Evolutionary conservation across 2,888 invertebrate genomes (phyloP), one percentile per base, ranked within the genome.

Genomic region (Cynaeus angustus): DNA sequence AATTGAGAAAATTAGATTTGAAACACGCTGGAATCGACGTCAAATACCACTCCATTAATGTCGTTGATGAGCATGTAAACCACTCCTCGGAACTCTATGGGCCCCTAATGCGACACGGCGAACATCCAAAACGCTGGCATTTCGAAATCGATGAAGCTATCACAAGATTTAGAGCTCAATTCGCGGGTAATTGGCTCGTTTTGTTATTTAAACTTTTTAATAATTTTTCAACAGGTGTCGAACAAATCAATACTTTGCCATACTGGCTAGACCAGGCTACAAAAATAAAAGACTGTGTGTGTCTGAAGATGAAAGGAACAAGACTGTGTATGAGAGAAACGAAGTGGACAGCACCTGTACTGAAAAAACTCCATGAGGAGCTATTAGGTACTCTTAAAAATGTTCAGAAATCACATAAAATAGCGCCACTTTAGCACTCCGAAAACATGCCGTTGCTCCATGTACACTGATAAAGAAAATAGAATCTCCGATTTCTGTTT

Each of bases 11-110:
- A 72, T 77, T 90, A 6, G 82, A 85, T 41, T 78, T 79, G 1
- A 84, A 84, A 59, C 83, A 86, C 69, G 76, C 82, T 0, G 85
- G 86, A 1, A 65, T 84, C 0, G 77, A 80, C 0, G 80, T 80
- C 21, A 86, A 83, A 68, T 69, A 66, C 41, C 80, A 82, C 7
- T 83, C 84, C 50, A 81, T 84, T 12, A 86, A 87, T 71, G 85
- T 88, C 0, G 83, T 87, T 13, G 83, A 86, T 0, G 87, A 88
- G 0, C 86, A 90, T 10, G 83, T 83, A 0, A 88, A 91, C 74
- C 89, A 88, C 37, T 85, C 88, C 21, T 91, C 91, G 0, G 89
- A 90, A 72, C 80, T 90, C 21, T 89, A 90, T 81, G 91, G 89
- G 0, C 91, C 92, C 0, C 82, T 89, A 28, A 87, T 90, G 55